Conservation (phyloP, 2,797 vertebrate genomes). For the Smutsia temminckii region DNA sequence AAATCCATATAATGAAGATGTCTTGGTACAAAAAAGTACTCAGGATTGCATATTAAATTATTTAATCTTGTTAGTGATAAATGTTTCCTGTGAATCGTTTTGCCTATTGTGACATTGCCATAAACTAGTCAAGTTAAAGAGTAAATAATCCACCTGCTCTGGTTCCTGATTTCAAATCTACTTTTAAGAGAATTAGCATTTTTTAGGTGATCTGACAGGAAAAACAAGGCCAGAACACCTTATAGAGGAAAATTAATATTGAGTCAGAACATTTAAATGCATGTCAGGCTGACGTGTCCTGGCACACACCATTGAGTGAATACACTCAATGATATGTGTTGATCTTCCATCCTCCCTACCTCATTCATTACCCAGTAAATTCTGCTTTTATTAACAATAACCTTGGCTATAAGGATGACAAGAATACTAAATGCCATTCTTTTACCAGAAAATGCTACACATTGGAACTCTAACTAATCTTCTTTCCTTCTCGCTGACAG, state of each 20-base stretch:
- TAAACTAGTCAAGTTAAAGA: neutral
- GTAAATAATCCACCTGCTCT: neutral
- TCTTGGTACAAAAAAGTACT: neutral
- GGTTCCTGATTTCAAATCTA: slow-evolving; percentile 30
- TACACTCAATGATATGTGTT: neutral
- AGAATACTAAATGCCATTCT: neutral
- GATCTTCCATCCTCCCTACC: neutral
- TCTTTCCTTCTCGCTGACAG: neutral
- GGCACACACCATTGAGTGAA: neutral
- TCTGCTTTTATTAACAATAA: neutral
- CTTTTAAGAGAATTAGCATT: slow-evolving; percentile 55
- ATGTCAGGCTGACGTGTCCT: neutral
- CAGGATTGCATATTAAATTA: slow-evolving; percentile 26
- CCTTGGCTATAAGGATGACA: neutral
- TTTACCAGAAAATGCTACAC: neutral
- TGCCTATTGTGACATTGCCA: neutral
- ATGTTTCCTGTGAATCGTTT: slow-evolving; percentile 41
- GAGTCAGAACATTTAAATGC: slow-evolving; percentile 37
- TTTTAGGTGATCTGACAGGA: slow-evolving; percentile 25
- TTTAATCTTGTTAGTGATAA: slow-evolving; percentile 37
- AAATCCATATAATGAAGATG: neutral
- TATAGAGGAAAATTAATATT: slow-evolving; percentile 52
- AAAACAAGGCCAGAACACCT: neutral
- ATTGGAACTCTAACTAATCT: neutral
- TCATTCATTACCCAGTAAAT: neutral